Evolutionary conservation across 2,797 vertebrate species (phyloP).

Genomic region (Sandelia bainsii): DNA sequence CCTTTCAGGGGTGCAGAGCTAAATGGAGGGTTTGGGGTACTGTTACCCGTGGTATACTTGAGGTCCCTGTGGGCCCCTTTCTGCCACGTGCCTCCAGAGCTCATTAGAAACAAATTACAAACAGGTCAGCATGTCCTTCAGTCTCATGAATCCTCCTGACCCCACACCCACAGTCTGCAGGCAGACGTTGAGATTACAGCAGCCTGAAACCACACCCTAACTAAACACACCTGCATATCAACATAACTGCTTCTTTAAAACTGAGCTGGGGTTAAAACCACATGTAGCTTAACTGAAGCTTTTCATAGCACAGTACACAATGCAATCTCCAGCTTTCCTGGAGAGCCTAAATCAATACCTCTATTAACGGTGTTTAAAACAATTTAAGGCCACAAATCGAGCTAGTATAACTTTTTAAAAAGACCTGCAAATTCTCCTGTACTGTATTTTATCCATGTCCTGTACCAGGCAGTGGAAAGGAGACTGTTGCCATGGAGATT

Average conservation of each 20-base stretch:
- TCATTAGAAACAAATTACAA: constrained; percentile 68
- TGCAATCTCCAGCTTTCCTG: not conserved
- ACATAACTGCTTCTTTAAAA: constrained; percentile 21
- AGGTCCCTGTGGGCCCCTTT: constrained; percentile 54
- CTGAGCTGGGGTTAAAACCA: constrained; percentile 14
- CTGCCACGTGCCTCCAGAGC: constrained; percentile 68
- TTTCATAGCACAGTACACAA: not conserved
- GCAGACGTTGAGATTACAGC: constrained; percentile 57
- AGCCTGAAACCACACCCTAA: constrained; percentile 51
- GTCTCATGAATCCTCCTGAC: constrained; percentile 32
- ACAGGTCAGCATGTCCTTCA: constrained; percentile 53
- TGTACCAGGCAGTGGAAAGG: not conserved
- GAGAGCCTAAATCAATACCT: not conserved
- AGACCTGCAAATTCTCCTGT: not conserved
- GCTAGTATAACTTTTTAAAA: not conserved
- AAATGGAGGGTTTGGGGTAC: constrained; percentile 47
- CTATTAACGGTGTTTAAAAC: not conserved
- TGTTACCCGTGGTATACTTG: constrained; percentile 42
- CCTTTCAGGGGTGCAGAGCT: constrained; percentile 46
- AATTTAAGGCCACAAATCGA: not conserved
- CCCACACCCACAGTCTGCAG: constrained; percentile 41
- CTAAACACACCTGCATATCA: constrained; percentile 67
- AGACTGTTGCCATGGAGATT: constrained; percentile 25
- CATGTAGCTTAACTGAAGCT: constrained; percentile 3
- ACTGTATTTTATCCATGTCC: constrained; percentile 1